Base-by-base conservation (phyloP, 2,888 invertebrate genomes). In the Meiosimyza decipiens region DNA sequence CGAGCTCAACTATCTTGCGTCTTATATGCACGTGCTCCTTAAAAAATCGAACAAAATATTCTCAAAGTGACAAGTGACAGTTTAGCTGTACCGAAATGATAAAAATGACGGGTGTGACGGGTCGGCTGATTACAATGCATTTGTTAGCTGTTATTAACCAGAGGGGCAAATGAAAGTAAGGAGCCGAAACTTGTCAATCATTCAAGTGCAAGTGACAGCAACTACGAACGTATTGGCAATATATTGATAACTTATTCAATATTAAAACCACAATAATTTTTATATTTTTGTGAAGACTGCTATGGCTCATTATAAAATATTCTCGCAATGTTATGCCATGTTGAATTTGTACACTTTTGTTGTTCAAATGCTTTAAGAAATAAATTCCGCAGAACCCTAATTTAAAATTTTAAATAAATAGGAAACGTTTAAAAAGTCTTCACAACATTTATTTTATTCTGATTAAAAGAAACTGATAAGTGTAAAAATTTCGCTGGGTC, bases 71-170 rank as follows among this genome's bases (percentile, higher is more conserved):
- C 77, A 77, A 78, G 77, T 79, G 79, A 79, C 79, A 79, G 79
- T 77, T 78, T 76, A 77, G 65, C 72, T 76, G 79, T 77, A 77
- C 64, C 78, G 75, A 79, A 77, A 79, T 79, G 79, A 79, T 78
- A 75, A 65, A 67, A 71, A 68, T 79, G 79, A 79, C 79, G 79
- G 79, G 78, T 79, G n/a, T n/a, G n/a, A 78, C 75, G 77, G 77
- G 76, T 75, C 77, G 77, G 74, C 75, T 72, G 72, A 72, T 75
- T 73, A 72, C 71, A 72, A 69, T 71, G 72, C 62, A 67, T 63
- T 67, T 54, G 63, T 70, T 63, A 51, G 40, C 9, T 40, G 40
- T 5, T 9, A 40, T 40, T 40, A 5, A 40, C 40, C 40, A 9
- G 40, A 40, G 40, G 40, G 40, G 40, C 40, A 3, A 40, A 3